Evolutionary conservation across 2,113 vertebrate species (phyloP).

Genomic region (Ascaphus truei): DNA sequence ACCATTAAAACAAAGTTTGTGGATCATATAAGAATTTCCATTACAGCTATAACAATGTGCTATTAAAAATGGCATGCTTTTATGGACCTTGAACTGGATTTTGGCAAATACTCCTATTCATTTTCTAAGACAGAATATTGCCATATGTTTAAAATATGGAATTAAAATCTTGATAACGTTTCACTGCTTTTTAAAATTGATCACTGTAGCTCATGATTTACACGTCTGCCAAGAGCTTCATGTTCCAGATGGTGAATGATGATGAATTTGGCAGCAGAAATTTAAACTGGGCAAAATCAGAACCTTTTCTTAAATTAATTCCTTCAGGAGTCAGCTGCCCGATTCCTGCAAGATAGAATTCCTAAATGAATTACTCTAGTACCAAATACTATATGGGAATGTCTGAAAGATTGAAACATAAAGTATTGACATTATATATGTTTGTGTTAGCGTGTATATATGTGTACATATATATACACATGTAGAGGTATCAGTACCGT

Average conservation of each 20-base stretch:
- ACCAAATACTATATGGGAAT: no score
- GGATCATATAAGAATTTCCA: conserved; percentile 29
- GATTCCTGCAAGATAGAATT: neutral
- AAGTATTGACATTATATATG: no score
- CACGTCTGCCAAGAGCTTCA: conserved; percentile 20
- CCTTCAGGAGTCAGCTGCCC: conserved; percentile 11
- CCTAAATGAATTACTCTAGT: neutral
- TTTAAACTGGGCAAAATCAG: conserved; percentile 28
- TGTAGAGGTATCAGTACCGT: no score
- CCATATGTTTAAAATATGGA: conserved; percentile 37
- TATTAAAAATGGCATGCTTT: conserved; percentile 30
- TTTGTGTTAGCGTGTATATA: no score
- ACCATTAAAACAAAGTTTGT: conserved; percentile 19
- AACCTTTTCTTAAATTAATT: conserved; percentile 27
- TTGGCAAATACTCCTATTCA: conserved; percentile 31
- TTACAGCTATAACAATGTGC: conserved; percentile 9
- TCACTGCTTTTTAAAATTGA: conserved; percentile 34
- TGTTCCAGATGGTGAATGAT: conserved; percentile 35
- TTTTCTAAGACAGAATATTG: conserved; percentile 34
- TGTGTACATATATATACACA: no score
- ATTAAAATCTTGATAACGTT: conserved; percentile 39
- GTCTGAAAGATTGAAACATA: no score
- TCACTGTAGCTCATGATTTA: conserved; percentile 34
- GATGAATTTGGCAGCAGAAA: conserved; percentile 25
- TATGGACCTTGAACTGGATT: conserved; percentile 30